Base-by-base conservation (phyloP, 2,797 vertebrate genomes). In the Phalanger gymnotis region DNA sequence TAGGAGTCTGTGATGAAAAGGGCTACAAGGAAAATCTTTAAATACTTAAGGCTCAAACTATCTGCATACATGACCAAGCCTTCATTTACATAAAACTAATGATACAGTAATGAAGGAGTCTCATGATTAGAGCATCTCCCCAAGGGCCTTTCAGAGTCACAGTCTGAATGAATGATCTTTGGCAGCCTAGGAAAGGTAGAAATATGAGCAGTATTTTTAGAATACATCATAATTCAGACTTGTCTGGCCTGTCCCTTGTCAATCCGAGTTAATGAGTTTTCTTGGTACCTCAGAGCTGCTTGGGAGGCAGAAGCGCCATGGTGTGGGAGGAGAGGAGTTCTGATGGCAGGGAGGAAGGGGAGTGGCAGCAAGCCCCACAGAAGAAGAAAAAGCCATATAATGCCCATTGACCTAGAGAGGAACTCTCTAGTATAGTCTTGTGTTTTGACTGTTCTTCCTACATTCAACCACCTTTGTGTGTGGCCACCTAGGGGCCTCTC, bases 401-500 rank as follows among this genome's bases (percentile, higher is more conserved):
- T 87, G n/a, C 10, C 40, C 40, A 87, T 22, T 87, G 40, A 0
- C 40, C 73, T 87, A 51, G 40, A 87, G 73, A 51, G 73, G 25
- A 51, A 27, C 7, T 10, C 12, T 73, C 73, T 51, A 27, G 73
- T 25, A 47, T 81, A 47, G 47, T 87, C 40, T 27, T 87, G 7
- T 51, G 73, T 16, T 27, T 0, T 14, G 0, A 12, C 93, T 94
- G 94, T 93, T 90, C 4, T 3, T 94, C 57, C 6, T 54, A n/a
- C 52, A n/a, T 40, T 6, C 11, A 30, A 94, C 40, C 1, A 54
- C 93, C 40, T 96, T 92, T 34, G 27, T 95, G 95, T 81, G 4
- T 97, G 96, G 87, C 58, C 91, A 27, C 96, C 92, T 98, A 99
- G 99, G 99, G 91, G 99, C 99, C 0, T 99, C 99, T 94, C 99